Percentiles rank a stretch among this genome's conserved stretches.
Evolutionary conservation across 2,888 invertebrate genomes (phyloP).

Genomic region (Mesorhabditis spiculigera): DNA sequence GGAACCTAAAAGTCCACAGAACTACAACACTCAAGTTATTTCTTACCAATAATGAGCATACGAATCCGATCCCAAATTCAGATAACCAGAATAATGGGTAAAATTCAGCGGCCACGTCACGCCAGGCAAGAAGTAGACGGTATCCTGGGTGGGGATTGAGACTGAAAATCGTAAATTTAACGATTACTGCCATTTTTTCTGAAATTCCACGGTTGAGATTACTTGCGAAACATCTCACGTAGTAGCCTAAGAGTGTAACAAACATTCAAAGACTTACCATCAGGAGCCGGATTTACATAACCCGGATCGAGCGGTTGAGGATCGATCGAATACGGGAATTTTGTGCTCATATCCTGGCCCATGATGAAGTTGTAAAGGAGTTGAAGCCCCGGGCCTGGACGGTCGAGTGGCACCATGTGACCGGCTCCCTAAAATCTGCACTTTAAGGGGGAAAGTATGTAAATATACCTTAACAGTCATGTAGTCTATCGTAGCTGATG

Average conservation of each 20-base stretch:
- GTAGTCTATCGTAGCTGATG: background rate
- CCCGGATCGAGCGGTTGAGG: background rate
- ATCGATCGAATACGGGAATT: background rate
- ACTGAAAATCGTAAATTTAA: background rate
- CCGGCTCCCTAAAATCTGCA: background rate
- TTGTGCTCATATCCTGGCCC: background rate
- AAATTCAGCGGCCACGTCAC: background rate
- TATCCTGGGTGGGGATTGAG: background rate
- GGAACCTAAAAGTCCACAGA: background rate
- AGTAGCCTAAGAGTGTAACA: no score
- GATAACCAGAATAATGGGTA: background rate
- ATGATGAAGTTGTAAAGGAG: background rate
- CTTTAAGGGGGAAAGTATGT: background rate
- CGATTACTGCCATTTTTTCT: background rate
- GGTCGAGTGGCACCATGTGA: background rate
- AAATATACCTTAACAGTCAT: background rate
- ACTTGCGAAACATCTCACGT: no score
- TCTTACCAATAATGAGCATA: background rate
- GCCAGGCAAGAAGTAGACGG: slow-evolving; percentile 2
- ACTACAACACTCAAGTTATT: background rate
- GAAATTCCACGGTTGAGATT: no score
- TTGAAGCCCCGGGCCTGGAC: background rate
- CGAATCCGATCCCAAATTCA: background rate
- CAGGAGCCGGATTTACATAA: background rate
- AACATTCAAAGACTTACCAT: background rate